Base-by-base conservation (phyloP, 2,797 vertebrate species). In the Channa striata region DNA sequence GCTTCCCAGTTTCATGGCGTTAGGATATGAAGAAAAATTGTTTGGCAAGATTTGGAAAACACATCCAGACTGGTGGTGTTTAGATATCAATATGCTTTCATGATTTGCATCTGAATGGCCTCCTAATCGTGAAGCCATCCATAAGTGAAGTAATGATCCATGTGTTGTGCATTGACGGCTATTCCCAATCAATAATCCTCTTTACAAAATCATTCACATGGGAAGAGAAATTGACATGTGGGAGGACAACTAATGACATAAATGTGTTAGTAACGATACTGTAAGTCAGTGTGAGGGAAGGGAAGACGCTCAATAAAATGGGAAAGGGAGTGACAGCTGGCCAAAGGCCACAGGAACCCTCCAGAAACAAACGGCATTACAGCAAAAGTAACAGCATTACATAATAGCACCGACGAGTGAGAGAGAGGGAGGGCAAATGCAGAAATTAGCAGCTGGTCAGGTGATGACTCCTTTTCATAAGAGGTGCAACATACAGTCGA, bases 191-290 rank as follows among this genome's bases (percentile, higher is more conserved):
- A 72, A 85, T 82, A 37, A 58, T 12, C 47, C 8, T 57, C 43
- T 58, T 33, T 42, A 71, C 42, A 53, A 34, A 77, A 37, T 25
- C 62, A 39, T 68, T 46, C 37, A 47, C 51, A 36, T 57, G 40
- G 57, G 61, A 17, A 53, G 43, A 65, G 59, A 70, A 43, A 80
- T 63, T 19, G 59, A 75, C 66, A 66, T 8, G 43, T 12, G 17
- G 48, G 66, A 42, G 59, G 58, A 68, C 51, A 74, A 47, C 57
- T 49, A 72, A 71, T 58, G 43, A 40, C 57, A 60, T 81, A 56
- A 82, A 53, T 34, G 69, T 59, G 65, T 86, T 78, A 69, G 72
- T 71, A 80, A 60, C 1, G 65, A 59, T 59, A 56, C 51, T 65
- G 48, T 56, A 53, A 58, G 68, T 68, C 16, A 70, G 69, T 67